Conservation (phyloP, 2,888 invertebrate species). For the Micoletzkya japonica region DNA sequence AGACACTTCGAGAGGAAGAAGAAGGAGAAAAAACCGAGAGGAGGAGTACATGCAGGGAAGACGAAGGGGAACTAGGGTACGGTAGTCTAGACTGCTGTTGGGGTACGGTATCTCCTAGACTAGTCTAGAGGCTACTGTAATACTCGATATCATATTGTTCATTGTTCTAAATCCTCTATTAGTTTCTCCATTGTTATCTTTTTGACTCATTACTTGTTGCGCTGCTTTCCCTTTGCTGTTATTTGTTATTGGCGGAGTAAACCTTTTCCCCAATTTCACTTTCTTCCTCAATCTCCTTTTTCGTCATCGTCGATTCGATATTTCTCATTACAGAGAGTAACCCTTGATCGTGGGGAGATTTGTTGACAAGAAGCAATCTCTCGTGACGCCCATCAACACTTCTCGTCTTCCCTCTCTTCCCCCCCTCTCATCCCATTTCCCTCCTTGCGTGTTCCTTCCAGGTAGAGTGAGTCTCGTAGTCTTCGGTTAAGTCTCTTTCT, state of each 20-base stretch:
- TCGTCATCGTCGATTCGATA: too few species aligned
- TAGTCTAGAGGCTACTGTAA: too few species aligned
- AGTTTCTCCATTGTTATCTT: not conserved
- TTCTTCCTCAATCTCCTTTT: too few species aligned
- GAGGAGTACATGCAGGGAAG: conserved; percentile 39
- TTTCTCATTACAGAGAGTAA: too few species aligned
- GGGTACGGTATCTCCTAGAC: too few species aligned
- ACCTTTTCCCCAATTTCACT: too few species aligned
- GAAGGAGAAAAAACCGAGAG: conserved; percentile 50
- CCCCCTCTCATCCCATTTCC: too few species aligned
- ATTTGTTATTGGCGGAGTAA: too few species aligned
- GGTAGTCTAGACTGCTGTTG: not conserved
- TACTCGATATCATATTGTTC: not conserved
- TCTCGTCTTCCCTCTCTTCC: not conserved
- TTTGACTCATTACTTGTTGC: conserved; percentile 11
- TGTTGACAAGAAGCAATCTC: not conserved
- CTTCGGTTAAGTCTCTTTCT: too few species aligned
- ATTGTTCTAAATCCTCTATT: not conserved
- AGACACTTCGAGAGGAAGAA: conserved; percentile 35
- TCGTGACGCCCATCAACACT: not conserved
- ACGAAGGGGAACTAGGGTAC: conserved; percentile 14
- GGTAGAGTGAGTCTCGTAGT: too few species aligned
- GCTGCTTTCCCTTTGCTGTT: too few species aligned
- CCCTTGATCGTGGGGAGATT: not conserved
- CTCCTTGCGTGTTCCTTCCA: too few species aligned